Conservation (phyloP, 2,113 vertebrate species). For the Turnix velox region DNA sequence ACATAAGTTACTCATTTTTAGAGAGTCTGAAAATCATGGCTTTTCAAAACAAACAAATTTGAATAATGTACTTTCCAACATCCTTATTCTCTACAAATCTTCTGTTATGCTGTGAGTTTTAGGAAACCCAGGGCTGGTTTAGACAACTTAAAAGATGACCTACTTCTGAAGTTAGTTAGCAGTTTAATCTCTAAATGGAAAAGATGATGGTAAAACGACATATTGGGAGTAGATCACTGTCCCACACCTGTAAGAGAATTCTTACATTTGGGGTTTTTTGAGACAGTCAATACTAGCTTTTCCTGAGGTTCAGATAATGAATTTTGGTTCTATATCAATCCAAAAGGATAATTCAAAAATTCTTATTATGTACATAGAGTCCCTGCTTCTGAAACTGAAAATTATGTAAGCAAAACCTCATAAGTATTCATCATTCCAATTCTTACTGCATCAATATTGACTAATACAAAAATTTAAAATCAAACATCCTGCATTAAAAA, state of each 20-base stretch:
- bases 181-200: not conserved
- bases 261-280: not conserved
- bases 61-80: not conserved
- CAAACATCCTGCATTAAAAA: not conserved
- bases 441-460: not conserved
- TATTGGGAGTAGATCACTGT: not conserved
- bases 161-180: not conserved
- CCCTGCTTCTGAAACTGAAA: not conserved
- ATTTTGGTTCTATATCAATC: not conserved
- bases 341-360: not conserved
- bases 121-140: not conserved
- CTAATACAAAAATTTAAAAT: not conserved
- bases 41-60: not conserved
- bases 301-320: not conserved
- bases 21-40: not conserved
- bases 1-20: not conserved
- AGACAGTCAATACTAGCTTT: not conserved
- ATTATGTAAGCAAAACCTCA: not conserved
- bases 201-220: not conserved
- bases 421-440: not conserved
- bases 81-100: not conserved
- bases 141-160: not conserved
- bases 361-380: not conserved
- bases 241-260: not conserved
- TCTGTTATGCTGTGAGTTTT: not conserved